These are phyloP conservation scores for Dascillus cervinus DNA, from an alignment of 2,888 invertebrate species.

Conservation along the genomic window DNA sequence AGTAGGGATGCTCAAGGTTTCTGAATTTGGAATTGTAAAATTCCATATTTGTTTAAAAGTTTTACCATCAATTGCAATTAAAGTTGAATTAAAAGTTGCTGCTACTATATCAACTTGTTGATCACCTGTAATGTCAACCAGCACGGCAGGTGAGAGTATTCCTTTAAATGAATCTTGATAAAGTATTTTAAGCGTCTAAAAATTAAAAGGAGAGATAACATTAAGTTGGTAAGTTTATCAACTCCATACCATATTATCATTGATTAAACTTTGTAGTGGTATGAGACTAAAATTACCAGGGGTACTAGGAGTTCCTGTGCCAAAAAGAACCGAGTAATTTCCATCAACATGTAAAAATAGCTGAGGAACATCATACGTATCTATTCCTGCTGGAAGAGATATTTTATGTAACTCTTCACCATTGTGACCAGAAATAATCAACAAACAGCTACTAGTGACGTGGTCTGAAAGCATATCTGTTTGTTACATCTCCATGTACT, in stretches of 20 bases:
- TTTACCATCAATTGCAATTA: conserved; percentile 64
- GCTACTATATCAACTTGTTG: conserved; percentile 63
- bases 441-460: conserved; percentile 53
- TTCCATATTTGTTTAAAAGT: conserved; percentile 66
- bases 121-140: conserved; percentile 67
- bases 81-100: conserved; percentile 62
- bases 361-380: conserved; percentile 65
- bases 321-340: conserved; percentile 57
- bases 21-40: conserved; percentile 55
- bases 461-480: conserved; percentile 25
- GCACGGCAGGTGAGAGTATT: conserved; percentile 56
- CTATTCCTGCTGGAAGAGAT: conserved; percentile 55
- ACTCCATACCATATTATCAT: conserved; percentile 44
- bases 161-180: conserved; percentile 57
- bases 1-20: conserved; percentile 68
- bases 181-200: conserved; percentile 46
- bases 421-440: conserved; percentile 62
- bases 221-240: neutral
- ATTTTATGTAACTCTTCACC: conserved; percentile 57
- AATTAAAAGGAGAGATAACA: neutral
- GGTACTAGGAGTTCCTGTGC: conserved; percentile 67
- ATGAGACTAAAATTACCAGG: conserved; percentile 63
- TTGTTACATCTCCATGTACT: conserved; percentile 9
- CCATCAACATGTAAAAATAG: conserved; percentile 53
- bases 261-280: conserved; percentile 48